Evolutionary conservation across 2,113 vertebrate species (phyloP), one percentile per base, ranked within the genome.

Genomic region (Polyodon spathula): DNA sequence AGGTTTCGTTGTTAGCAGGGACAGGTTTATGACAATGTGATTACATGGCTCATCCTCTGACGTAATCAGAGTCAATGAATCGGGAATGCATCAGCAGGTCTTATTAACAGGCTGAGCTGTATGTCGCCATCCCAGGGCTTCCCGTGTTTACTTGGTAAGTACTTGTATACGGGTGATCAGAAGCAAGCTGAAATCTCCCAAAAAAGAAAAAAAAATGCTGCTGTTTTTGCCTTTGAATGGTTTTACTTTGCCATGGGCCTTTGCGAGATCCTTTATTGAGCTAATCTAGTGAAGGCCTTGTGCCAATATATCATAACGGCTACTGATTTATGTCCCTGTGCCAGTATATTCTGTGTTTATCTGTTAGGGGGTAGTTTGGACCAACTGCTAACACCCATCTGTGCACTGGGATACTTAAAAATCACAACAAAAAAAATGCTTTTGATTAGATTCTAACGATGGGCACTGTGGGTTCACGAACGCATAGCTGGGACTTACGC

Each of bases 231-330:
- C 8, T 62, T 14, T 0, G 0, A 37, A 0, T 6, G 27, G 7
- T 61, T 63, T 59, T 60, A 43, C 58, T 54, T 43, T 55, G 63
- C 60, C 63, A 63, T 39, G 50, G 37, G 52, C 52, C 61, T 55
- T 58, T 71, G 66, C 56, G 54, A 66, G 66, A 64, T 72, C 56
- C 70, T 61, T 69, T 59, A 62, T 66, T 71, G 63, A 68, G 62
- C 65, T 59, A 8, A 56, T 68, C 51, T 37, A 54, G 56, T 59
- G 59, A 65, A 50, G 56, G 51, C 54, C 40, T 10, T 27, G 27
- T 68, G 48, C 66, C 68, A 67, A 5, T 37, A 59, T 59, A 65
- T 59, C 27, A 8, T 37, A 10, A 53, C 10, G 17, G 37, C 68
- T 56, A 50, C 63, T 62, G 52, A 65, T 61, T 65, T 62, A 54